phyloP scores from a whole-genome alignment of 1,140 invertebrate genomes.

The Triops cancriformis region DNA sequence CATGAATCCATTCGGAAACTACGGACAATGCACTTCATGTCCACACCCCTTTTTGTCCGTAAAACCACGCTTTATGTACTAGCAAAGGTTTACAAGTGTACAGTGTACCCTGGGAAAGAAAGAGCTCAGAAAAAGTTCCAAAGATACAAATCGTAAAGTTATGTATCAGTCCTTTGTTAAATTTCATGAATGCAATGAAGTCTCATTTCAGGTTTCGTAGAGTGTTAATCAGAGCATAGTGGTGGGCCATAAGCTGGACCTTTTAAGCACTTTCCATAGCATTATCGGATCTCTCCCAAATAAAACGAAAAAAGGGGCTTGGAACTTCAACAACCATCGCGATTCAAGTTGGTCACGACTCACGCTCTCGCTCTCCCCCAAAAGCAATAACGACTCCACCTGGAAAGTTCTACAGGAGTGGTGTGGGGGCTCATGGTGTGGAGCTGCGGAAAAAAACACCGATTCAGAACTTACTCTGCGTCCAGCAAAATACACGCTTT shows the following conservation, averaged over 20 bases:
- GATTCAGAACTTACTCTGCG: neutral
- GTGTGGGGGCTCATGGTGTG: neutral
- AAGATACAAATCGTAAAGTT: neutral
- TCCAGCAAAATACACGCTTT: neutral
- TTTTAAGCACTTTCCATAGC: conserved; percentile 10
- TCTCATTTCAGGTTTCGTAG: neutral
- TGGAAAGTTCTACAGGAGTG: neutral
- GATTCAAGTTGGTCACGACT: conserved; percentile 10
- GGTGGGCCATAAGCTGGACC: neutral
- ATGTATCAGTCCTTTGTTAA: neutral
- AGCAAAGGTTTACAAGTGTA: too few species aligned
- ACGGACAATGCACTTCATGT: too few species aligned
- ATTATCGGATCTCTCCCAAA: neutral
- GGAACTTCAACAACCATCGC: neutral
- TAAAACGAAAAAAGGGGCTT: neutral
- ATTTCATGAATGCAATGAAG: neutral
- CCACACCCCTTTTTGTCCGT: too few species aligned
- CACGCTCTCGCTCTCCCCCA: neutral
- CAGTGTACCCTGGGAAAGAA: too few species aligned
- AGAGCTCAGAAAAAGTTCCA: too few species aligned
- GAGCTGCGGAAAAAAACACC: neutral
- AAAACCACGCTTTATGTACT: too few species aligned
- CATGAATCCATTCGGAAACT: too few species aligned
- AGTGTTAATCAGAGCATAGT: conserved; percentile 10
- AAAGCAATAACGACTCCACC: neutral